Evolutionary conservation across 2,113 vertebrate species (phyloP).

Genomic region (Rattus rattus): DNA sequence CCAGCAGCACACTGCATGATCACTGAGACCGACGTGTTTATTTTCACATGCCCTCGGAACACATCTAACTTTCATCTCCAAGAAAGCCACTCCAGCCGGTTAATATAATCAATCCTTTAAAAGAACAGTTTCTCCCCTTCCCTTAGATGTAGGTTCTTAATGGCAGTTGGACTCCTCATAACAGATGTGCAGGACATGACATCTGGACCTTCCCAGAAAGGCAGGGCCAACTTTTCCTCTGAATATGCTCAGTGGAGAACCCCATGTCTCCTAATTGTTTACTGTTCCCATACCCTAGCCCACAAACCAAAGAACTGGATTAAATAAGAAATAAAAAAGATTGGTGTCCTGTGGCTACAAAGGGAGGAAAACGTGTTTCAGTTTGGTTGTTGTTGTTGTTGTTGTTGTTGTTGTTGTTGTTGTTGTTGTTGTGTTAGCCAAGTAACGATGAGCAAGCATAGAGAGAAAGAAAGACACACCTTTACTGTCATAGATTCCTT

Average conservation of each 20-base stretch:
- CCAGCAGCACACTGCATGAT: conserved; percentile 23
- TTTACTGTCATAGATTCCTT: conserved; percentile 59
- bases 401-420: background rate
- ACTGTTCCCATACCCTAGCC: background rate
- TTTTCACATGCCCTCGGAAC: conserved; percentile 32
- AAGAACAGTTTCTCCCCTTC: background rate
- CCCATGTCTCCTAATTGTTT: conserved; percentile 57
- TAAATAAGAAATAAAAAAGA: conserved; percentile 61
- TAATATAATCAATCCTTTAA: conserved; percentile 36
- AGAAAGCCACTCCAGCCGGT: background rate
- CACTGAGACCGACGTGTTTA: conserved; percentile 5
- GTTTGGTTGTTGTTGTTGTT: conserved; percentile 62
- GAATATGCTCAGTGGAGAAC: conserved; percentile 49
- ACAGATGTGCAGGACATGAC: background rate
- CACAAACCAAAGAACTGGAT: conserved; percentile 68
- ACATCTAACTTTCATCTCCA: background rate
- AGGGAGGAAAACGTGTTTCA: background rate
- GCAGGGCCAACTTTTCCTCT: conserved; percentile 13
- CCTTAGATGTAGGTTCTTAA: conserved; percentile 17
- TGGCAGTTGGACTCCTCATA: conserved; percentile 12
- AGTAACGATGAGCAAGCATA: conserved; percentile 63
- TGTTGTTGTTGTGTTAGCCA: conserved; percentile 57
- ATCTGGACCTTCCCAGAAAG: conserved; percentile 27
- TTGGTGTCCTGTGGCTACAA: conserved; percentile 43
- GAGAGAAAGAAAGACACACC: conserved; percentile 73